Evolutionary conservation across 2,888 invertebrate species (phyloP), one percentile per base, ranked within the genome.

Genomic region (Erebia epiphron): DNA sequence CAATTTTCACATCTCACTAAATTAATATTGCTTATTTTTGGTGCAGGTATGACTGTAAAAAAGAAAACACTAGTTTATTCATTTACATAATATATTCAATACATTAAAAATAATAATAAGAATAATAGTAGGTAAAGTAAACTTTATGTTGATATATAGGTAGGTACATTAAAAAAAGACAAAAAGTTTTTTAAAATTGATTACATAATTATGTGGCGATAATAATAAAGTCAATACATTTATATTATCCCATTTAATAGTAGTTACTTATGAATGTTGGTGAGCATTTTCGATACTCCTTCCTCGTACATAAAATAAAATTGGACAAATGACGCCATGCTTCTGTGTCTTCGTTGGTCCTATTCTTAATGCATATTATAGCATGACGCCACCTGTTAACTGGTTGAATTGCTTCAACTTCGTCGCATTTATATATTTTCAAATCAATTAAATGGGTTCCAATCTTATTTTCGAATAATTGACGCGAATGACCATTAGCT

Each of bases 381-480:
- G 26, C 26, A 57, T 57, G 57, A 14, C 57, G 57, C 57, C 57
- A 57, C 16, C 57, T 57, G 14, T 57, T 57, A 26, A 57, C 57
- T 13, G 57, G 57, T 14, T 57, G 57, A 13, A 57, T 7, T 5
- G 3, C 26, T 18, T 54, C 54, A 18, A 54, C 11, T 18, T 54
- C 54, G 10, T 54, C 54, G 18, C 54, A 54, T 18, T 8, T 11
- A 26, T 57, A 57, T 26, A 57, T 26, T 13, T 57, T 57, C 57
- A 57, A 26, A 11, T 57, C 57, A 13, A 57, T 26, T 14, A 13
- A 26, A 13, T 57, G 57, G 13, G 26, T 57, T 14, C 56, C 56
- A 2, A 10, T 2, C 16, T 56, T 56, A 52, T 52, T 52, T 16
- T 52, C 52, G n/a, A 52, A 52, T 16, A 9, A 16, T 52, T 52